A percentile compares a stretch with the other conserved stretches of the same genome.
Evolutionary conservation across 2,113 vertebrate species (phyloP).

Genomic region (Ammodytes marinus): DNA sequence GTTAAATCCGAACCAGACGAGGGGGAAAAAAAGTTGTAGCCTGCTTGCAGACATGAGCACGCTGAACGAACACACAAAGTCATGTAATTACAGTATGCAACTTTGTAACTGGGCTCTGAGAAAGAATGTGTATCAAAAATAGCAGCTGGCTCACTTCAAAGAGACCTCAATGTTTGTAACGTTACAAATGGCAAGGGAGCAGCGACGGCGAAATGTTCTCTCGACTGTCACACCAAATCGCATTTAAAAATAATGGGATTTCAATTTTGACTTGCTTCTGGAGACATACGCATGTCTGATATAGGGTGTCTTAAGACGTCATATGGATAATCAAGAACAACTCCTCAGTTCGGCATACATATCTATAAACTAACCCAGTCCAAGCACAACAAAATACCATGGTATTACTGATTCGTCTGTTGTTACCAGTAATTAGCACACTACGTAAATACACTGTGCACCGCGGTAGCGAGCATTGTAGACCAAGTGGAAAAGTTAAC

Average conservation of each 20-base stretch:
- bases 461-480: background rate
- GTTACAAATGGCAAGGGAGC: background rate
- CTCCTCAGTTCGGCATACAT: constrained; percentile 6
- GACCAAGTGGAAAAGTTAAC: constrained; percentile 64
- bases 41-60: constrained; percentile 36
- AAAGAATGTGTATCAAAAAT: background rate
- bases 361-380: background rate
- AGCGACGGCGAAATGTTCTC: background rate
- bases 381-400: background rate
- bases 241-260: background rate
- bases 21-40: constrained; percentile 21
- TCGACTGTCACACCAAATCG: constrained; percentile 24
- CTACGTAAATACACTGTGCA: constrained; percentile 1
- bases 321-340: background rate
- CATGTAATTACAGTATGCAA: constrained; percentile 20
- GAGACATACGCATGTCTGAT: background rate
- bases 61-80: constrained; percentile 15
- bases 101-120: constrained; percentile 20
- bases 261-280: background rate
- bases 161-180: background rate
- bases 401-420: background rate
- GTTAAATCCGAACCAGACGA: constrained; percentile 51
- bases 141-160: constrained; percentile 11
- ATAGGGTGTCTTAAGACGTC: background rate
- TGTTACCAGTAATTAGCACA: background rate